Percentiles rank a stretch among this genome's conserved stretches.
These are phyloP conservation scores for Lagocephalus sceleratus DNA, from an alignment of 2,797 vertebrate genomes.

Conservation along the genomic window DNA sequence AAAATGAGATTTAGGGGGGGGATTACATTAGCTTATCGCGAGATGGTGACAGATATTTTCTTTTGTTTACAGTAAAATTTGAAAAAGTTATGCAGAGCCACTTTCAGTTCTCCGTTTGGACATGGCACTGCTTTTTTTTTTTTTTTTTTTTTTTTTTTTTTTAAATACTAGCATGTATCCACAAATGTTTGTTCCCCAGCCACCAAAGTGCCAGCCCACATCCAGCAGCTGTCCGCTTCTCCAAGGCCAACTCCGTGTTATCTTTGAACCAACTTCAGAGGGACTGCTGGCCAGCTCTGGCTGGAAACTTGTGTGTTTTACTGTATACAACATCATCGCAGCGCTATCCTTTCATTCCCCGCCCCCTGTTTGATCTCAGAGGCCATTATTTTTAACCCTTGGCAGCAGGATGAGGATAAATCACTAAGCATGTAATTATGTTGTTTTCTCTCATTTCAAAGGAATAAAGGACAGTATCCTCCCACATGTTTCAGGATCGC, in stretches of 20 bases:
- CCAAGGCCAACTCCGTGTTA: constrained; percentile 63
- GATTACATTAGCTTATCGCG: constrained; percentile 23
- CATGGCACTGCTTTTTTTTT: background rate
- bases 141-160: background rate
- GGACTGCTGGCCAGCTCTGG: constrained; percentile 36
- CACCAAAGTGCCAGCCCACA: constrained; percentile 38
- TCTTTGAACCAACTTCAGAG: constrained; percentile 75
- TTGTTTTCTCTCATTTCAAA: constrained; percentile 51
- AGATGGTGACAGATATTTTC: constrained; percentile 6
- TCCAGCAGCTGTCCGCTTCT: constrained; percentile 59
- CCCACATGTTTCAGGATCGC: constrained; percentile 28
- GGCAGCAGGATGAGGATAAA: constrained; percentile 38
- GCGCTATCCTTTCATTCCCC: constrained; percentile 30
- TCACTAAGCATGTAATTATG: constrained; percentile 52
- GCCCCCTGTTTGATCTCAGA: constrained; percentile 38
- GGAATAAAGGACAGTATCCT: constrained; percentile 44
- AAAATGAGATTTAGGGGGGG: constrained; percentile 20
- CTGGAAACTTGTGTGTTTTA: constrained; percentile 29
- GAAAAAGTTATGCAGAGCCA: background rate
- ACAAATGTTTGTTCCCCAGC: background rate
- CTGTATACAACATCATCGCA: constrained; percentile 33
- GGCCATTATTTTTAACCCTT: constrained; percentile 48
- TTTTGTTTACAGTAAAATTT: background rate
- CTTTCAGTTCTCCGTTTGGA: background rate
- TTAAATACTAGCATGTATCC: background rate